Evolutionary conservation across 2,888 invertebrate species (phyloP), one percentile per base, ranked within the genome.

Genomic region (Allophyes oxyacanthae): DNA sequence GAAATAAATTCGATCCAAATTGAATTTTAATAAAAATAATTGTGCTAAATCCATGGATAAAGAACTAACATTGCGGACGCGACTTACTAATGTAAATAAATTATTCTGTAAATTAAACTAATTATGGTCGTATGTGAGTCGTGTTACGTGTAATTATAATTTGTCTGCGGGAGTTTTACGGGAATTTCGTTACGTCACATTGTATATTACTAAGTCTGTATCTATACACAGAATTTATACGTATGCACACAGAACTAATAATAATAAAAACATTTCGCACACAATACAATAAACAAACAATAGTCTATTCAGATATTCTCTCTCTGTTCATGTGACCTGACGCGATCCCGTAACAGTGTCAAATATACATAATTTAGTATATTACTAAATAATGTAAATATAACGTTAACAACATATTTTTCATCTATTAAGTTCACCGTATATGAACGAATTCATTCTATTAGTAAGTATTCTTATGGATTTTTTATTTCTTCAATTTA

Each of bases 381-480:
- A 92, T 92, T 92, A 92, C 90, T 92, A 92, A 92, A 91, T 90
- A 86, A 85, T 93, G 93, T 92, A 92, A 90, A 92, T 92, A 92
- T 81, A 76, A 82, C 75, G 77, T 79, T 85, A 81, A 84, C 84
- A 85, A 83, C 76, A 84, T 87, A 86, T 82, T 86, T 89, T 85
- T 65, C 73, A 86, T 84, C 73, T 79, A 83, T 87, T 88, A 79
- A 74, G 81, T 92, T 88, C 82, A 87, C 83, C 67, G 76, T 86
- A 85, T 84, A 78, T 82, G 81, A 81, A 84, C 81, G 77, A 86
- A 85, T 79, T 81, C 84, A 80, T 76, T 83, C 79, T 85, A 68
- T 79, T 64, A 81, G 71, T 88, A 87, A 85, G 84, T 81, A 81
- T 55, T 86, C 83, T 77, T 78, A 80, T 77, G 78, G 77, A 74